A percentile compares a stretch with the other conserved stretches of the same genome.
Conservation (phyloP, 2,888 invertebrate genomes). For the Ferdinandea cuprea region DNA sequence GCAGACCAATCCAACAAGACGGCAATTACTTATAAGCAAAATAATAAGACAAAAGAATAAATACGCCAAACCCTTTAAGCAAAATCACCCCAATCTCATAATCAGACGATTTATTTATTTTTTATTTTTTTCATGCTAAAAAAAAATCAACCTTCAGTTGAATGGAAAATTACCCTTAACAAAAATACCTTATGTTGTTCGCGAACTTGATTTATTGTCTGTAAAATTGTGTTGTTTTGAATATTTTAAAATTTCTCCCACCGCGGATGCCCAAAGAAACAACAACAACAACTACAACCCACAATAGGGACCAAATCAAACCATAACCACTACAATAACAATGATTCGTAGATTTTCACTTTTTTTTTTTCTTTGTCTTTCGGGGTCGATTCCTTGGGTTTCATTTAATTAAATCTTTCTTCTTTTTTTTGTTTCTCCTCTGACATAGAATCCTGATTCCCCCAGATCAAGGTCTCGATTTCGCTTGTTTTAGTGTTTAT, state of each 20-base stretch:
- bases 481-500: constrained; percentile 66
- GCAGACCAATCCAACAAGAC: too few species aligned
- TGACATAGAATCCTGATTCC: constrained; percentile 53
- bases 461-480: constrained; percentile 41
- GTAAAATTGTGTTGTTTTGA: constrained; percentile 63
- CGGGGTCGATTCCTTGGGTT: constrained; percentile 72
- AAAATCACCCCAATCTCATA: constrained; percentile 22
- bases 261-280: constrained; percentile 3
- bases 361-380: constrained; percentile 61
- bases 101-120: constrained; percentile 21
- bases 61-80: constrained; percentile 21
- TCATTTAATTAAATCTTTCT: constrained; percentile 72
- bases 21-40: background rate
- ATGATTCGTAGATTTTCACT: constrained; percentile 48
- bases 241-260: constrained; percentile 65
- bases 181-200: constrained; percentile 29
- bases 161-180: constrained; percentile 40
- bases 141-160: background rate
- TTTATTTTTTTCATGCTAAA: constrained; percentile 8
- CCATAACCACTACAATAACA: constrained; percentile 37
- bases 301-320: background rate
- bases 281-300: constrained; percentile 13
- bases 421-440: constrained; percentile 30
- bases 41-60: background rate
- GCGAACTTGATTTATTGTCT: constrained; percentile 68